Evolutionary conservation across 2,888 invertebrate species (phyloP).

Genomic region (Volucella bombylans): DNA sequence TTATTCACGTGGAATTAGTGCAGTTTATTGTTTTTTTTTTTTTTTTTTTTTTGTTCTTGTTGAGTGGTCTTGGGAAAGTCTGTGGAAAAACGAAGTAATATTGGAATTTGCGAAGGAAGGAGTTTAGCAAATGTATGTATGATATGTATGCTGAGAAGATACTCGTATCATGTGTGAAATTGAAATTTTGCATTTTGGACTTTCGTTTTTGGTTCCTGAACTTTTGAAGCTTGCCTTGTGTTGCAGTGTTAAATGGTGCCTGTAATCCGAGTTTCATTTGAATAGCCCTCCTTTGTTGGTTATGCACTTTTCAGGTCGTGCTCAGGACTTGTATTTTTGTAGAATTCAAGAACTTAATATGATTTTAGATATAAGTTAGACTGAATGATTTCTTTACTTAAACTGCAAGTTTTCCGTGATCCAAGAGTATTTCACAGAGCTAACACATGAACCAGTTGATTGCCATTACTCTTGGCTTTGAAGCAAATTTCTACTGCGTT

Average conservation of each 20-base stretch:
- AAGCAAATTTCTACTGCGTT: no score
- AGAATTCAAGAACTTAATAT: neutral
- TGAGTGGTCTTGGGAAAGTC: neutral
- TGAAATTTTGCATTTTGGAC: constrained; percentile 47
- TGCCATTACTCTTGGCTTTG: no score
- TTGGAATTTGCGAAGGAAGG: constrained; percentile 1
- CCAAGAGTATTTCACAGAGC: no score
- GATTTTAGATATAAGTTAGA: no score
- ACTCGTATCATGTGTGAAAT: constrained; percentile 40
- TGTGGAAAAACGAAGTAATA: neutral
- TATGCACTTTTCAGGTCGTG: neutral
- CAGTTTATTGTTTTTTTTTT: constrained; percentile 18
- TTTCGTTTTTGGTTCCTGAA: constrained; percentile 14
- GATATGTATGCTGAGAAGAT: neutral
- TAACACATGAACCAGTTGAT: no score
- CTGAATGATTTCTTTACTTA: no score
- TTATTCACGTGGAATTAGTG: constrained; percentile 48
- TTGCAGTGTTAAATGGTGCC: neutral
- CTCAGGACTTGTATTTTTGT: neutral
- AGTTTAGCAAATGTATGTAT: constrained; percentile 12
- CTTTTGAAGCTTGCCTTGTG: neutral
- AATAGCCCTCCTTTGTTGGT: constrained; percentile 1
- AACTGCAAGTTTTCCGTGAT: no score
- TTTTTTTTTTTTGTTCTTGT: neutral
- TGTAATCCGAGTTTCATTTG: constrained; percentile 11